Evolutionary conservation across 2,797 vertebrate genomes (phyloP).

Genomic region (Pygocentrus nattereri): DNA sequence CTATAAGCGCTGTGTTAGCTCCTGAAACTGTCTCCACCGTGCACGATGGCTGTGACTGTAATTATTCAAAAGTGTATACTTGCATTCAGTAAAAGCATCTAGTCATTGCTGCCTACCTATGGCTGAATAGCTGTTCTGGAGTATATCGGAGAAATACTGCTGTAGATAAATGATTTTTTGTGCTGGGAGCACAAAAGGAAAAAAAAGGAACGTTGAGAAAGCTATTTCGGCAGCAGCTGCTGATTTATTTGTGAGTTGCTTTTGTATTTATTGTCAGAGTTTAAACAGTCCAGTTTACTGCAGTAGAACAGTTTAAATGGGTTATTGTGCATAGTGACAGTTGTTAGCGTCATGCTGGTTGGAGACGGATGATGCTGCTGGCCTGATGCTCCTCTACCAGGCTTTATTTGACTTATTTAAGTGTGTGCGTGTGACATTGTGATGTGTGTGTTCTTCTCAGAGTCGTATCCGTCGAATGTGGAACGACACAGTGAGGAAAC

Average conservation of each 20-base stretch:
- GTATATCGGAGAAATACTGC: not conserved
- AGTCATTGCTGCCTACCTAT: not conserved
- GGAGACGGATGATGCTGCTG: constrained; percentile 7
- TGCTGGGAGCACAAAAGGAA: not conserved
- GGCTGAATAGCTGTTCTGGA: not conserved
- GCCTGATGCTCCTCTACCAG: not conserved
- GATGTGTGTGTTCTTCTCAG: constrained; percentile 69
- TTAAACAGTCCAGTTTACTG: constrained; percentile 12
- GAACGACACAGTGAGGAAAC: constrained; percentile 99
- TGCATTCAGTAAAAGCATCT: not conserved
- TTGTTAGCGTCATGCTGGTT: not conserved
- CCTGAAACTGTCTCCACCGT: not conserved
- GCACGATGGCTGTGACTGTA: constrained; percentile 1
- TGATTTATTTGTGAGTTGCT: not conserved
- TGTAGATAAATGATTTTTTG: not conserved
- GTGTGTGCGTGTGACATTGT: not conserved
- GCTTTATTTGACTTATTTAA: not conserved
- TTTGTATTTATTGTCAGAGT: not conserved
- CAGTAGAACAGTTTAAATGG: not conserved
- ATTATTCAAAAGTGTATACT: not conserved
- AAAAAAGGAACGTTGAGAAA: not conserved
- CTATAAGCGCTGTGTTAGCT: constrained; percentile 9
- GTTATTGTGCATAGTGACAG: constrained; percentile 16
- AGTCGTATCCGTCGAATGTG: constrained; percentile 99
- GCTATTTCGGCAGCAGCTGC: not conserved